phyloP scores from a whole-genome alignment of 2,113 vertebrate species.

The Gasterosteus nipponicus region DNA sequence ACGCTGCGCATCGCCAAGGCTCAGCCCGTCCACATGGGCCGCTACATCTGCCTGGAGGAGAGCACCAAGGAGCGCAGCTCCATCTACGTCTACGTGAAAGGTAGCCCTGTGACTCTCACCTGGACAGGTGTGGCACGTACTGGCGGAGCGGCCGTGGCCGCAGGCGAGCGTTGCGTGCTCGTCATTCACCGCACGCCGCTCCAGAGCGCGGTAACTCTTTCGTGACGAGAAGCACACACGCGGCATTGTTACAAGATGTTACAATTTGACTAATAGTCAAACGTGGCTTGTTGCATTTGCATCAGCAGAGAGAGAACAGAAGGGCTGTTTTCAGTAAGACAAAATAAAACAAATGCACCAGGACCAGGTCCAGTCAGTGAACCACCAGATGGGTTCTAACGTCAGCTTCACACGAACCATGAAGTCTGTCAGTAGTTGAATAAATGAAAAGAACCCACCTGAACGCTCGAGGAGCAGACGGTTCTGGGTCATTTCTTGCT shows the following conservation, averaged over 20 bases:
- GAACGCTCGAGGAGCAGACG: too few relatives aligned
- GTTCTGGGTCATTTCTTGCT: too few relatives aligned
- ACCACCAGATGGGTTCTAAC: too few relatives aligned
- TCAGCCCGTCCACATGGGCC: conserved; percentile 76
- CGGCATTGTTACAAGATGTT: background rate
- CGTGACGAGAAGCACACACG: background rate
- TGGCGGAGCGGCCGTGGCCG: conserved; percentile 55
- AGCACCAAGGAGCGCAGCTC: conserved; percentile 75
- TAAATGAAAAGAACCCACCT: background rate
- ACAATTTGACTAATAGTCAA: background rate
- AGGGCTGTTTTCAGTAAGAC: too few relatives aligned
- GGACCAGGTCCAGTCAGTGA: too few relatives aligned
- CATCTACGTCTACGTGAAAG: conserved; percentile 93
- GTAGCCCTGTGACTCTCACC: conserved; percentile 76
- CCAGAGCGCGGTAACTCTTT: conserved; percentile 18
- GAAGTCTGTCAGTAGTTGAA: background rate
- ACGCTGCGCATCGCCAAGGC: conserved; percentile 58
- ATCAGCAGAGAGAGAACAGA: too few relatives aligned
- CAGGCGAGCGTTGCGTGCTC: conserved; percentile 55
- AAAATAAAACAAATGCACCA: too few relatives aligned
- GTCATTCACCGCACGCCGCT: conserved; percentile 42
- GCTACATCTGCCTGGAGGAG: conserved; percentile 86
- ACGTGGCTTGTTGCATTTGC: background rate
- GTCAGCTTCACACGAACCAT: too few relatives aligned
- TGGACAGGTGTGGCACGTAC: conserved; percentile 50